phyloP scores from a whole-genome alignment of 2,888 invertebrate genomes.

The Dryomyza anilis region DNA sequence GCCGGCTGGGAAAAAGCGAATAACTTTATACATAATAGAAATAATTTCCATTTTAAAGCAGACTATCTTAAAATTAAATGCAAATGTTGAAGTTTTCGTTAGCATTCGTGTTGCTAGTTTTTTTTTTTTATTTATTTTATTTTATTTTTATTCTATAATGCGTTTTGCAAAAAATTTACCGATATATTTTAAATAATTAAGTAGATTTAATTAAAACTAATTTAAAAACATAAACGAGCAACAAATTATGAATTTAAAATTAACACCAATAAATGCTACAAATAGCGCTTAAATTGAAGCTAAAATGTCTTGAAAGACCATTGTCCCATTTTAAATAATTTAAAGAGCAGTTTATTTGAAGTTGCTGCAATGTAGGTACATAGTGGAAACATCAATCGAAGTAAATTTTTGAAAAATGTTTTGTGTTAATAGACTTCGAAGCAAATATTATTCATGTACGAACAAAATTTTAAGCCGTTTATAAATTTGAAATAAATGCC shows the following conservation, averaged over 20 bases:
- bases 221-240: neutral
- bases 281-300: neutral
- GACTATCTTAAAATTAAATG: neutral
- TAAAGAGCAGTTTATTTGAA: no score
- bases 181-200: neutral
- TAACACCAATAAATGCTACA: slow-evolving; percentile 14
- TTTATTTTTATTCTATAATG: neutral
- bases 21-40: slow-evolving; percentile 8
- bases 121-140: neutral
- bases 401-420: neutral
- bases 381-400: neutral
- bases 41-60: slow-evolving; percentile 8
- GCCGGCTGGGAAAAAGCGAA: neutral
- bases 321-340: no score
- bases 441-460: no score
- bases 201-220: neutral
- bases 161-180: neutral
- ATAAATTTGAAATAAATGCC: slow-evolving; percentile 17
- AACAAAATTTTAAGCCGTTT: neutral
- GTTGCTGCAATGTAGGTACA: no score
- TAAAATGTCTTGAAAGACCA: neutral
- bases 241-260: neutral
- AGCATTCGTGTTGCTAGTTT: neutral
- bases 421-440: neutral
- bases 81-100: neutral